phyloP scores from a whole-genome alignment of 2,797 vertebrate genomes.

The Heterohyrax brucei region DNA sequence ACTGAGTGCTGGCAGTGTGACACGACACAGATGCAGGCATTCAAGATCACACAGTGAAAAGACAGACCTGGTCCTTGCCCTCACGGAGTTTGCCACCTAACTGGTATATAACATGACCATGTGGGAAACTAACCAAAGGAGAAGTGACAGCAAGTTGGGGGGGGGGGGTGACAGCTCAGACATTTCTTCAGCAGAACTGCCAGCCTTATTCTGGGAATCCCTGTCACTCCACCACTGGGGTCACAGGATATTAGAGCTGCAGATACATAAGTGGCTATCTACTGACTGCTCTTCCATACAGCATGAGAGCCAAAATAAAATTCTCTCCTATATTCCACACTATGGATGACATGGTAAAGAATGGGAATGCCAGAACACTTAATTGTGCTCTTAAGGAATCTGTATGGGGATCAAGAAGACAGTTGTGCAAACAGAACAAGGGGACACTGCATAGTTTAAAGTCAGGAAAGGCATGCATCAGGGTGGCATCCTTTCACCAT shows the following conservation, averaged over 20 bases:
- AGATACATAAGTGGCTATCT: not conserved
- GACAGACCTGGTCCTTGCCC: not conserved
- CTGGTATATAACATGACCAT: not conserved
- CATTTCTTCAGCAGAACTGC: not conserved
- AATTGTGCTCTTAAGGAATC: no score
- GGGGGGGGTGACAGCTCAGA: not conserved
- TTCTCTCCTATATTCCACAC: not conserved
- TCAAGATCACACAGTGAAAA: not conserved
- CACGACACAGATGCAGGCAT: not conserved
- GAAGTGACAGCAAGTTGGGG: not conserved
- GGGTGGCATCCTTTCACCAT: no score
- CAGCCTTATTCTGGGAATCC: not conserved
- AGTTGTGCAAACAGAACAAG: no score
- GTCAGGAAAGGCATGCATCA: no score
- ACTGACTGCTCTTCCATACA: not conserved
- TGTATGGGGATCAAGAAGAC: no score
- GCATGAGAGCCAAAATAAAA: slow-evolving; percentile 36
- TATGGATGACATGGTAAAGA: no score
- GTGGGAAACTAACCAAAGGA: not conserved
- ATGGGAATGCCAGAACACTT: no score
- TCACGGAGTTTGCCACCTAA: not conserved
- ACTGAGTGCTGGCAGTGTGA: not conserved
- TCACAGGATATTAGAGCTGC: not conserved
- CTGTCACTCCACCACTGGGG: not conserved
- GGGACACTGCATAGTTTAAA: no score